A percentile compares a stretch with the other conserved stretches of the same genome.
Evolutionary conservation across 2,797 vertebrate species (phyloP).

Genomic region (Presbytis comata): DNA sequence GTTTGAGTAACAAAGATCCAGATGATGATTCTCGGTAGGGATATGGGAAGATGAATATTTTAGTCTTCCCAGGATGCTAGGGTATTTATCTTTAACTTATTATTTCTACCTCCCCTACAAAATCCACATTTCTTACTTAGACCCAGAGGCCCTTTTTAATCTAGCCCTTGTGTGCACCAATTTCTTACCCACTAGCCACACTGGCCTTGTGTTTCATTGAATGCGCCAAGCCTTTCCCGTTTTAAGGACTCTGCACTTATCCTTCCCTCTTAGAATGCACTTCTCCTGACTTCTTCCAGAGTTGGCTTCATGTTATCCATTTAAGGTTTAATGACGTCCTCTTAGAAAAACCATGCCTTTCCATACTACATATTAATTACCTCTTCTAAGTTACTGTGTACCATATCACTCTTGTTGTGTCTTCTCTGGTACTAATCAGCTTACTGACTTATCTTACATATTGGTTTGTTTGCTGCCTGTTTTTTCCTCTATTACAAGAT

Average conservation of each 20-base stretch:
- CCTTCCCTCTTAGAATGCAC: neutral
- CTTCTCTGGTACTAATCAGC: neutral
- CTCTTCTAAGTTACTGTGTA: neutral
- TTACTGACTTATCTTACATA: neutral
- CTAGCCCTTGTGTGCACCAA: too few species aligned
- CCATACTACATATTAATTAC: neutral
- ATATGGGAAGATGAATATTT: neutral
- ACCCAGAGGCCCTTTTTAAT: neutral
- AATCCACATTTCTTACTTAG: neutral
- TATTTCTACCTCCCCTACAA: neutral
- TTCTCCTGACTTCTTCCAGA: neutral
- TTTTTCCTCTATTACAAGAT: neutral
- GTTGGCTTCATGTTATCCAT: neutral
- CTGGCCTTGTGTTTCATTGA: neutral
- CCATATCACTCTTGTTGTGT: neutral
- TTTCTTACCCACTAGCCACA: neutral
- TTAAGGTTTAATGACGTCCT: neutral
- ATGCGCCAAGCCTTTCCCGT: neutral
- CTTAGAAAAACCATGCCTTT: neutral
- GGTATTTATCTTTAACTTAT: constrained; percentile 11
- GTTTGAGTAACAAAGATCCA: neutral
- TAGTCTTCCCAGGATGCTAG: neutral
- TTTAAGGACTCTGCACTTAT: neutral
- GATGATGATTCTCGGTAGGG: neutral
- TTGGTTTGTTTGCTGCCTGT: neutral